Percentiles rank a stretch among this genome's conserved stretches.
Evolutionary conservation across 2,888 invertebrate species (phyloP).

Genomic region (Conus canariensis): DNA sequence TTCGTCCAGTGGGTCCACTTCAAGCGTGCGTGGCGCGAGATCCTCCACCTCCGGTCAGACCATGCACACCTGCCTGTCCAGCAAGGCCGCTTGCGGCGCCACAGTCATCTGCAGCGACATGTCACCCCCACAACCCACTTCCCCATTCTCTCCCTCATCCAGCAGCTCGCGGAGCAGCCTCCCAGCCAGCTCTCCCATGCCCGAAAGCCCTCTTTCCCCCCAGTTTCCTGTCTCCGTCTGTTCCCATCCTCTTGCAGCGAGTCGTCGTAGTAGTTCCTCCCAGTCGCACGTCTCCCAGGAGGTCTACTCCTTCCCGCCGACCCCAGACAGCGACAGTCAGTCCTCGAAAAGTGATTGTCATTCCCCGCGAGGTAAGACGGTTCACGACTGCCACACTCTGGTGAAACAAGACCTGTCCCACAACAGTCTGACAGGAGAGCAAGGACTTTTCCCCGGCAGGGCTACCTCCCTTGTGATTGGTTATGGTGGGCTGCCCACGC

Average conservation of each 20-base stretch:
- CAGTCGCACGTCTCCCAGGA: neutral
- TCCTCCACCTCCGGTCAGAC: neutral
- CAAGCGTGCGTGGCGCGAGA: neutral
- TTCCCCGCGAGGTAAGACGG: too few species aligned
- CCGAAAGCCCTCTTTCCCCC: neutral
- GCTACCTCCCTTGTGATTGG: neutral
- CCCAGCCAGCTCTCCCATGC: neutral
- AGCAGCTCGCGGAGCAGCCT: neutral
- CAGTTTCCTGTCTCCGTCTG: neutral
- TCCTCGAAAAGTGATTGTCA: neutral
- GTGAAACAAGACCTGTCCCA: too few species aligned
- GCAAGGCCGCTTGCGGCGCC: neutral
- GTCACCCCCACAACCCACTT: neutral
- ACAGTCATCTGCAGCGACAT: neutral
- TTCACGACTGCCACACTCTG: too few species aligned
- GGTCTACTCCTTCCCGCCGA: neutral
- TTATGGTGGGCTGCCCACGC: neutral
- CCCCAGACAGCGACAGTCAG: neutral
- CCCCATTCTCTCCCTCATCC: neutral
- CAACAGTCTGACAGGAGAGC: neutral
- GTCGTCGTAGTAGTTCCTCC: neutral
- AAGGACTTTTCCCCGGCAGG: neutral
- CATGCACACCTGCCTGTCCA: neutral
- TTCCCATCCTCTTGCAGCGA: neutral
- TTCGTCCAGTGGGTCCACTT: neutral